Base-by-base conservation (phyloP, 2,797 vertebrate genomes). In the Micrastur ruficollis region DNA sequence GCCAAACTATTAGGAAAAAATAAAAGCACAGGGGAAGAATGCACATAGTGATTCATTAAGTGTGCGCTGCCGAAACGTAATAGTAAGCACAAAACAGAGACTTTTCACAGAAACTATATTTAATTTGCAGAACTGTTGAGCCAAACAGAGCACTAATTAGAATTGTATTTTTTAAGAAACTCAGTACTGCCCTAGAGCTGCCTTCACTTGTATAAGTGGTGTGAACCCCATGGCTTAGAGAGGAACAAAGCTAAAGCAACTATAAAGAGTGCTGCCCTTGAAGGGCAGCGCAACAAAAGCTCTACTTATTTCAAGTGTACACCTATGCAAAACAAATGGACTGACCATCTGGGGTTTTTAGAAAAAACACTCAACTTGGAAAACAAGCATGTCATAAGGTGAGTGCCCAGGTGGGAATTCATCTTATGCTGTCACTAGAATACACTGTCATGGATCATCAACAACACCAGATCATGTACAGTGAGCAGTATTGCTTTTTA, bases 371-470 rank as follows among this genome's bases (percentile, higher is more conserved):
- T 36, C 70, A 78, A 16, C 29, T 44, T 67, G 58, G 83, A 80
- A 94, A 74, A 75, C 5, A 55, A 40, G 38, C 16, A 21, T 9
- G 27, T 59, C 31, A 9, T 9, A 14, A 55, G 23, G 71, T 34
- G 32, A 89, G 50, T 14, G 34, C 10, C 66, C 46, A 84, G 38
- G 49, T 42, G n/a, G n/a, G 68, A 94, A 88, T 19, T 83, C 72
- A 71, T 65, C 66, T 76, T 9, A n/a, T 1, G 0, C 65, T 73
- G 49, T 8, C 82, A 22, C 66, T 29, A 7, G 55, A 82, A 66
- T 8, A 66, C 9, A 2, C 11, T 14, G 29, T n/a, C 59, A 34
- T 0, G 0, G 34, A 17, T 58, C 59, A 89, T 6, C 46, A 36
- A 38, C 26, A 5, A 11, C 44, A 49, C 31, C 21, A 32, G 46